Conservation (phyloP, 2,888 invertebrate genomes). For the Mythimna vitellina region DNA sequence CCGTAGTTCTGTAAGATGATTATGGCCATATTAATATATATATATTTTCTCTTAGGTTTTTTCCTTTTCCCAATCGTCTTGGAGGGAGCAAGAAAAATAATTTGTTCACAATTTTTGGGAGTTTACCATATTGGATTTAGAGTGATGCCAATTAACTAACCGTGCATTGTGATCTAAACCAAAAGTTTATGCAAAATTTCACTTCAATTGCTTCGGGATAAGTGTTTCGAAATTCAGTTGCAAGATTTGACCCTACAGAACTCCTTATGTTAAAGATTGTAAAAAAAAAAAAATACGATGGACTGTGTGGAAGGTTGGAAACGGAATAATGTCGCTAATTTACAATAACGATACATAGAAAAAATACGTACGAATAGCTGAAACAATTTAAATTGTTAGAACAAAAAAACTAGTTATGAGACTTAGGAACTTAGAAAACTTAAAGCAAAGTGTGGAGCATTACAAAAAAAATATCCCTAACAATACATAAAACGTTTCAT, state of each 20-base stretch:
- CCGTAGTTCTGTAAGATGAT: slow-evolving; percentile 77
- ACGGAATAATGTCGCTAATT: not conserved
- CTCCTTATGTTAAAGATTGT: no score
- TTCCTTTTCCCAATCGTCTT: no score
- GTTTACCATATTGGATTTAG: not conserved
- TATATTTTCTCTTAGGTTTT: no score
- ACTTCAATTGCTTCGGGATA: not conserved
- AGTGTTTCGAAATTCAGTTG: not conserved
- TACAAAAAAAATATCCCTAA: not conserved
- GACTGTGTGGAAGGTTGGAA: not conserved
- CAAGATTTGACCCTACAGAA: not conserved
- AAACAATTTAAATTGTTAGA: not conserved
- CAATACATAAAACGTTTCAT: no score
- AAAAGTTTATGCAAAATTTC: not conserved
- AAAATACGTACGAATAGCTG: slow-evolving; percentile 34
- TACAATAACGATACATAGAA: no score
- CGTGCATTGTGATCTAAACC: not conserved
- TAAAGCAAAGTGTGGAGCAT: not conserved
- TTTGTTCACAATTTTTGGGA: not conserved
- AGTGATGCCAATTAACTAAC: not conserved
- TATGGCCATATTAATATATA: not conserved
- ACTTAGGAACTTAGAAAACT: no score
- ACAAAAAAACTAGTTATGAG: not conserved
- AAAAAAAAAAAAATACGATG: not conserved
- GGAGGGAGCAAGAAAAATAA: not conserved